Evolutionary conservation across 2,113 vertebrate genomes (phyloP).

Genomic region (Irena cyanogastra): DNA sequence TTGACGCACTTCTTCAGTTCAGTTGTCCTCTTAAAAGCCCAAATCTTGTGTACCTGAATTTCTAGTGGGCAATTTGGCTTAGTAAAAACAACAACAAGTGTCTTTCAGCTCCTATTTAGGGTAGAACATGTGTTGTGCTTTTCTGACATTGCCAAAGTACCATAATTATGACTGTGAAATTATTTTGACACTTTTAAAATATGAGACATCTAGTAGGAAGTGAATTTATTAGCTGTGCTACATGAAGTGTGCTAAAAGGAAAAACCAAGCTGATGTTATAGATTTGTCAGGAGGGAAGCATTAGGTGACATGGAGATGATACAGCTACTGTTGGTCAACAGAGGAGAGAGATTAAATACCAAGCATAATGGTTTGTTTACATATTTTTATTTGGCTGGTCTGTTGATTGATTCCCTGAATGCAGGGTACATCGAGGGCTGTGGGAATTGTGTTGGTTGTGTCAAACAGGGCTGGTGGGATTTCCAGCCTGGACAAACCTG

Average conservation of each 20-base stretch:
- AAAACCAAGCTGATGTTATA: not conserved
- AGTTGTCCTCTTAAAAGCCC: not conserved
- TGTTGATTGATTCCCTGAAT: not conserved
- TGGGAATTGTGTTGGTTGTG: not conserved
- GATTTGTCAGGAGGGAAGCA: not conserved
- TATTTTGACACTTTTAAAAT: constrained; percentile 46
- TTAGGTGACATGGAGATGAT: not conserved
- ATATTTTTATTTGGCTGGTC: not conserved
- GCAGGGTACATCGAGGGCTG: not conserved
- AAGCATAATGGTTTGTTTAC: not conserved
- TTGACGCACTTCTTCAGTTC: not conserved
- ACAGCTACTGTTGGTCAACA: not conserved
- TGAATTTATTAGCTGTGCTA: not conserved
- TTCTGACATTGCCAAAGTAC: constrained; percentile 7
- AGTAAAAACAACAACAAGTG: not conserved
- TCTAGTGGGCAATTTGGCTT: not conserved
- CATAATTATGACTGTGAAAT: constrained; percentile 39
- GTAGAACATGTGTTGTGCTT: not conserved
- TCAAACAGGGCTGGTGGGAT: not conserved
- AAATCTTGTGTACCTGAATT: not conserved
- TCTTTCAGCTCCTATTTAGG: not conserved
- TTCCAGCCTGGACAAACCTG: not conserved
- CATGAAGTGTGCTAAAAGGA: not conserved
- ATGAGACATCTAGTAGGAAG: not conserved
- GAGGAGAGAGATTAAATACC: not conserved